Percentiles rank a stretch among this genome's conserved stretches.
Evolutionary conservation across 2,888 invertebrate species (phyloP).

Genomic region (Aspidapion aeneum): DNA sequence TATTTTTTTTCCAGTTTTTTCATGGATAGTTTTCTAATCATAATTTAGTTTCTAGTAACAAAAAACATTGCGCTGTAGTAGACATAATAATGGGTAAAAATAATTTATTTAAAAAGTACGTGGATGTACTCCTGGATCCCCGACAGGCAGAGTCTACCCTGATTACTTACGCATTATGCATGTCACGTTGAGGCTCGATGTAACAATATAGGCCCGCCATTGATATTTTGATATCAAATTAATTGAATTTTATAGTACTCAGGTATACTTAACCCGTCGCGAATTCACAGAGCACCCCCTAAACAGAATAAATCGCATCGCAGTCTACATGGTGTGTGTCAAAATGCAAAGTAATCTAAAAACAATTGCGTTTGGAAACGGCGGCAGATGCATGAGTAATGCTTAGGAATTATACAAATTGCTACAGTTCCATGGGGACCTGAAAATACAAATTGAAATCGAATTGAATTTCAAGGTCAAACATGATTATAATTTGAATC

Average conservation of each 20-base stretch:
- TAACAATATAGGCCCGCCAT: slow-evolving; percentile 30
- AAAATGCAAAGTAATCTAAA: not conserved
- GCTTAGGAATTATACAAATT: too few relatives aligned
- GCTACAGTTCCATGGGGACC: too few relatives aligned
- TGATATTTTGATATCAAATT: slow-evolving; percentile 33
- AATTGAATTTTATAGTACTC: slow-evolving; percentile 31
- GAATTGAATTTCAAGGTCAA: too few relatives aligned
- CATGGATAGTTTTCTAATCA: too few relatives aligned
- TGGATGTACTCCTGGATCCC: too few relatives aligned
- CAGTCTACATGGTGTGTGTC: not conserved
- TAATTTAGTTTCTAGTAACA: too few relatives aligned
- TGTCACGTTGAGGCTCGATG: slow-evolving; percentile 42
- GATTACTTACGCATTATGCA: slow-evolving; percentile 51
- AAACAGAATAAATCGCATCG: not conserved
- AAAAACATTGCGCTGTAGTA: too few relatives aligned
- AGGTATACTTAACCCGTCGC: slow-evolving; percentile 17
- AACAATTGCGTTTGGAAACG: not conserved
- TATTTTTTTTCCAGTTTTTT: too few relatives aligned
- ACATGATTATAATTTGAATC: too few relatives aligned
- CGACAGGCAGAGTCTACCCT: slow-evolving; percentile 20
- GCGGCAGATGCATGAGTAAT: not conserved
- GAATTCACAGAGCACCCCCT: not conserved
- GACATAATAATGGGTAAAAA: too few relatives aligned
- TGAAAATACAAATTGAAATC: too few relatives aligned
- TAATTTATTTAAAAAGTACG: too few relatives aligned